A percentile compares a stretch with the other conserved stretches of the same genome.
These are phyloP conservation scores for Caenorhabditis virilis DNA, from an alignment of 2,888 invertebrate species.

Conservation along the genomic window DNA sequence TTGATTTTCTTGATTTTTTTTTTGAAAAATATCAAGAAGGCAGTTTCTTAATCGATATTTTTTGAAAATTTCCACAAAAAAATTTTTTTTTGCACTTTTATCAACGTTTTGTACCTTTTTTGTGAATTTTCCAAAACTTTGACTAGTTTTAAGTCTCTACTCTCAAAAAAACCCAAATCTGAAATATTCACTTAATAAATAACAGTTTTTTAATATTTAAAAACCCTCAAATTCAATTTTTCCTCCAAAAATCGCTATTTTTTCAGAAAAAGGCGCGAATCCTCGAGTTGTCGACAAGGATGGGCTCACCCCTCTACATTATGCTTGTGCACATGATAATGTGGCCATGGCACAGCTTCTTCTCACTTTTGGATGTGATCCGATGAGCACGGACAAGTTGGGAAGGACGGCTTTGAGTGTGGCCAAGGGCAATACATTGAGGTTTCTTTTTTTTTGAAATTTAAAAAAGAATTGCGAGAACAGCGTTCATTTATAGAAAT, in stretches of 20 bases:
- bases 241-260: not conserved
- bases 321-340: slow-evolving; percentile 60
- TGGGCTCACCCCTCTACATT: slow-evolving; percentile 57
- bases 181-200: too few species aligned
- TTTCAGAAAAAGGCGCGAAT: slow-evolving; percentile 38
- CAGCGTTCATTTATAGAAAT: too few species aligned
- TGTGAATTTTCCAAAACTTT: too few species aligned
- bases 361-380: slow-evolving; percentile 57
- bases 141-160: too few species aligned
- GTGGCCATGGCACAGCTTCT: slow-evolving; percentile 60
- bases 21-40: too few species aligned
- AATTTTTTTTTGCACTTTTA: too few species aligned
- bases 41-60: too few species aligned
- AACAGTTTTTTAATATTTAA: too few species aligned
- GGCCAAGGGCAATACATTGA: slow-evolving; percentile 43
- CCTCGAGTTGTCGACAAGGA: slow-evolving; percentile 71
- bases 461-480: not conserved
- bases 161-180: too few species aligned
- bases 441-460: slow-evolving; percentile 10
- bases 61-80: too few species aligned
- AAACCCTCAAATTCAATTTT: not conserved
- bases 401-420: slow-evolving; percentile 45
- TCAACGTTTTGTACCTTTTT: too few species aligned
- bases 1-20: too few species aligned
- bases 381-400: slow-evolving; percentile 37